These are phyloP conservation scores for Athripsodes cinereus DNA, from an alignment of 2,888 invertebrate genomes.

Conservation along the genomic window DNA sequence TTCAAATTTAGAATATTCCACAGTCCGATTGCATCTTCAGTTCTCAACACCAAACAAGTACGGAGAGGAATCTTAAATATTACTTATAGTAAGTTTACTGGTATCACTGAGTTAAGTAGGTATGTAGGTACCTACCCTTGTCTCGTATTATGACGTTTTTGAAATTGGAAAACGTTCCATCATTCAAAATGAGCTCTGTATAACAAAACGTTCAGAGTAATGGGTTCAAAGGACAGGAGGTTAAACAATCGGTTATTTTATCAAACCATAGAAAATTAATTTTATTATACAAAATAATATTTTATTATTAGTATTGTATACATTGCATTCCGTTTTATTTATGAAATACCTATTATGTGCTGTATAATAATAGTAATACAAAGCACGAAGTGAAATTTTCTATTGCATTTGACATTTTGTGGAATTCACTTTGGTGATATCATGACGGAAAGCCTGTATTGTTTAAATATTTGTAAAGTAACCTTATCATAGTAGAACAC, in stretches of 20 bases:
- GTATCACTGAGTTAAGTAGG: background rate
- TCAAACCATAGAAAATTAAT: constrained; percentile 1
- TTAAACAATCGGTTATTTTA: constrained; percentile 2
- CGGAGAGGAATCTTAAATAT: too few species aligned
- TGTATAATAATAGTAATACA: background rate
- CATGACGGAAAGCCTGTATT: background rate
- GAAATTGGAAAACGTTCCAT: constrained; percentile 16
- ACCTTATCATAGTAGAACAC: too few species aligned
- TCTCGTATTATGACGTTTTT: constrained; percentile 16
- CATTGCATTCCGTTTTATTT: background rate
- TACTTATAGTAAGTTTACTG: too few species aligned
- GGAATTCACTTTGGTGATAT: background rate
- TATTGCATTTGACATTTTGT: background rate
- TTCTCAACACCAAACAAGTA: too few species aligned
- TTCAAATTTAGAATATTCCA: too few species aligned
- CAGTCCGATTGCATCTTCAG: too few species aligned
- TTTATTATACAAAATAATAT: background rate
- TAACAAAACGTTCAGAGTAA: background rate
- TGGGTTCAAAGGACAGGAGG: background rate
- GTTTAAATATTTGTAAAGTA: background rate
- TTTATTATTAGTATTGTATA: background rate
- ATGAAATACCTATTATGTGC: background rate
- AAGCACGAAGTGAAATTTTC: background rate
- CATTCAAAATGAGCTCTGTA: background rate
- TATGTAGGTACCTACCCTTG: constrained; percentile 11